A percentile compares a stretch with the other conserved stretches of the same genome.
phyloP scores from a whole-genome alignment of 2,797 vertebrate genomes.

The Paratrypauchen microcephalus region DNA sequence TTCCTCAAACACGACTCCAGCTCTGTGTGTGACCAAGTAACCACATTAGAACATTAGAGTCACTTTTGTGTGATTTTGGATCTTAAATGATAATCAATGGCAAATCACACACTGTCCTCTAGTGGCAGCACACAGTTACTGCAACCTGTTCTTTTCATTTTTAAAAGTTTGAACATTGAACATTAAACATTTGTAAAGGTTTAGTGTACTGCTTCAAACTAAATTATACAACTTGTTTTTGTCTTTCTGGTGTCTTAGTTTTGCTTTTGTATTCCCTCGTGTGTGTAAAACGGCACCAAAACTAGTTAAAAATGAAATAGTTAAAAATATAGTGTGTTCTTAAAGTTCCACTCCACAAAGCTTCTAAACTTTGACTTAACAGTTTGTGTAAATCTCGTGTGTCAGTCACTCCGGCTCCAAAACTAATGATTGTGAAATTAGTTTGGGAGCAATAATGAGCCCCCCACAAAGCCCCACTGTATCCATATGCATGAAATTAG shows the following conservation, averaged over 20 bases:
- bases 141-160: not conserved
- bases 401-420: constrained; percentile 74
- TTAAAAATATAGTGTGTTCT: not conserved
- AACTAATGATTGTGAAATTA: constrained; percentile 99
- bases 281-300: not conserved
- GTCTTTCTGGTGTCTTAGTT: not conserved
- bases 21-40: too few species aligned
- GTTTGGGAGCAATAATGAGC: constrained; percentile 97
- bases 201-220: too few species aligned
- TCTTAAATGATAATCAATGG: not conserved
- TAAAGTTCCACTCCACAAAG: constrained; percentile 21
- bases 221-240: not conserved
- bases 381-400: constrained; percentile 62
- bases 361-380: constrained; percentile 55
- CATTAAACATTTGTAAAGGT: too few species aligned
- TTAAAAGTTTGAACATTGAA: not conserved
- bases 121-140: not conserved
- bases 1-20: too few species aligned
- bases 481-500: constrained; percentile 99
- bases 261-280: constrained; percentile 22
- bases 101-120: not conserved
- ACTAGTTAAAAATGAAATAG: too few species aligned
- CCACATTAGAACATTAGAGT: too few species aligned
- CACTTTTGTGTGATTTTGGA: too few species aligned
- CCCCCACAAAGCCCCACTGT: constrained; percentile 94